Evolutionary conservation across 1,140 invertebrate genomes (phyloP).

Genomic region (Nylanderia fulva): DNA sequence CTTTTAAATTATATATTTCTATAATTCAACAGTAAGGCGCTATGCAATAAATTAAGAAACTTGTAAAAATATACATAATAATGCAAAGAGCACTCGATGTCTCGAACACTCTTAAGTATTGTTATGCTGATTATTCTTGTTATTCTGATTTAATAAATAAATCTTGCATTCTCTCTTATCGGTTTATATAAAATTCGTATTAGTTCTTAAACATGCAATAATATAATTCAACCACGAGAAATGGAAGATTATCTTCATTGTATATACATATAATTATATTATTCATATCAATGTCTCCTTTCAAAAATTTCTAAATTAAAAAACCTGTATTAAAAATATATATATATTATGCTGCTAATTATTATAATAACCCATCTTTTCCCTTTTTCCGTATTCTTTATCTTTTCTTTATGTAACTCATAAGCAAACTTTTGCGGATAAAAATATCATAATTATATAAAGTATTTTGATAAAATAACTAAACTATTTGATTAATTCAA

Average conservation of each 20-base stretch:
- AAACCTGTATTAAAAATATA: constrained; percentile 77
- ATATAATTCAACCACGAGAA: constrained; percentile 70
- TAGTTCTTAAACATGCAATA: constrained; percentile 68
- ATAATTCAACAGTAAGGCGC: constrained; percentile 13
- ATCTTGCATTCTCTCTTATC: constrained; percentile 70
- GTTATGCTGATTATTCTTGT: constrained; percentile 43
- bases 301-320: constrained; percentile 84
- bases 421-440: constrained; percentile 22
- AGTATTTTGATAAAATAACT: neutral
- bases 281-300: constrained; percentile 84
- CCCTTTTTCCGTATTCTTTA: constrained; percentile 14
- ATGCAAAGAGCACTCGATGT: constrained; percentile 70
- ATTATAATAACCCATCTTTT: constrained; percentile 46
- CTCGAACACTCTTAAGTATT: constrained; percentile 69
- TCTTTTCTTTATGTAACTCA: neutral
- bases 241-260: constrained; percentile 81
- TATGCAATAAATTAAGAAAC: neutral
- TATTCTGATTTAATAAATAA: constrained; percentile 75
- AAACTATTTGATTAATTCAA: constrained; percentile 6
- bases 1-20: constrained; percentile 9
- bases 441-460: neutral
- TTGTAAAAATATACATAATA: constrained; percentile 29
- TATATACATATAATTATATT: constrained; percentile 83
- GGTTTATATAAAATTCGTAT: constrained; percentile 47
- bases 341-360: constrained; percentile 71